A percentile compares a stretch with the other conserved stretches of the same genome.
Conservation (phyloP, 1,140 invertebrate genomes). For the Neelides sp. region DNA sequence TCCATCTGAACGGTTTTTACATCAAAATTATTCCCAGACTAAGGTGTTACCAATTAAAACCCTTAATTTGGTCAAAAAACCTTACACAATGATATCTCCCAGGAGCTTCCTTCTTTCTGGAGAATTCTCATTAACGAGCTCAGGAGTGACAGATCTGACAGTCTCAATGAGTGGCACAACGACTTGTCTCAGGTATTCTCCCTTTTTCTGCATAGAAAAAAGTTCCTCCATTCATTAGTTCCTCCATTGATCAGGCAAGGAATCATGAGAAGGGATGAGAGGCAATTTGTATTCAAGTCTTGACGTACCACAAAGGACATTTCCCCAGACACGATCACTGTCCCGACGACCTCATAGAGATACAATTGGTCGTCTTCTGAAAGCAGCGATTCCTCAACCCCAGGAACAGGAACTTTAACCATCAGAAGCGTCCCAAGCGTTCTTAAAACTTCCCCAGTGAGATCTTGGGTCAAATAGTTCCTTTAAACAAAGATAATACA, state of each 20-base stretch:
- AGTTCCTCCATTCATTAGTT: background rate
- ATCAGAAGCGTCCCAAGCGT: slow-evolving; percentile 41
- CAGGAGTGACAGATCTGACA: slow-evolving; percentile 35
- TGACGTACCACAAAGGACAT: slow-evolving; percentile 36
- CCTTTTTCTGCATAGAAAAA: slow-evolving; percentile 35
- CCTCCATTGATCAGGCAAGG: background rate
- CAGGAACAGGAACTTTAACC: slow-evolving; percentile 35
- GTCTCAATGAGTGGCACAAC: slow-evolving; percentile 39
- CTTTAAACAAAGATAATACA: slow-evolving; percentile 32
- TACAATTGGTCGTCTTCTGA: slow-evolving; percentile 45
- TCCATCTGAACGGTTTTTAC: too few species aligned
- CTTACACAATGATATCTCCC: slow-evolving; percentile 14
- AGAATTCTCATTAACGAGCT: slow-evolving; percentile 35
- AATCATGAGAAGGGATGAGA: background rate
- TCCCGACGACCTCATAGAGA: slow-evolving; percentile 46
- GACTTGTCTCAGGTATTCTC: slow-evolving; percentile 37
- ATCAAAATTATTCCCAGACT: background rate
- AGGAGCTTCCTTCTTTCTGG: slow-evolving; percentile 23
- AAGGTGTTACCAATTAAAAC: slow-evolving; percentile 8
- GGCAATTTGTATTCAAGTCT: slow-evolving; percentile 1
- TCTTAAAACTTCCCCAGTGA: slow-evolving; percentile 41
- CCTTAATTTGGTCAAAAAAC: background rate
- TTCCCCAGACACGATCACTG: slow-evolving; percentile 41
- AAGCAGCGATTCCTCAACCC: slow-evolving; percentile 34
- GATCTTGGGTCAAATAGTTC: slow-evolving; percentile 38